Evolutionary conservation across 2,113 vertebrate genomes (phyloP), one percentile per base, ranked within the genome.

Genomic region (Siphamia tubifer): DNA sequence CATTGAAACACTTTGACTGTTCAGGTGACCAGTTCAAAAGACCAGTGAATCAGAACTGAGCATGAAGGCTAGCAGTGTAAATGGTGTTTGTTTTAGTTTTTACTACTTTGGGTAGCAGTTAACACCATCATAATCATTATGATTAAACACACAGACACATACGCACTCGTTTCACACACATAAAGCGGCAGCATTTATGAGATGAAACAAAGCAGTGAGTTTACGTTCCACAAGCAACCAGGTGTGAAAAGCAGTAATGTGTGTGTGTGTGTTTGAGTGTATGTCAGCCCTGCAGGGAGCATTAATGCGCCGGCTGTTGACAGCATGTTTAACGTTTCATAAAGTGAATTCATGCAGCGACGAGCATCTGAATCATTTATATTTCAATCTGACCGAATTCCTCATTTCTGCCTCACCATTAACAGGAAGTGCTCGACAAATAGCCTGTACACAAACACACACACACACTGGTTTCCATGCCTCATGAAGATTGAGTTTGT

Each of bases 301-400:
- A 58, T 60, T 44, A 68, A 51, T 4, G 32, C 23, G 16, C 32
- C 21, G 34, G 31, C 21, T 39, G 31, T 65, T 57, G 40, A 31
- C 62, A 51, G 45, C 45, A 34, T 61, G 32, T 72, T 74, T 60
- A 71, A 77, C 65, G 28, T 81, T 73, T 60, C 58, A 73, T 67
- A 58, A 79, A 66, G 30, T 43, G 62, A 69, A 43, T 36, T 48
- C 51, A 35, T 24, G 55, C 42, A 10, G 35, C 10, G 13, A 48
- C 34, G 19, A 40, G 23, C 38, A 1, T 20, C 32, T 77, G 47
- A 68, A 77, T 72, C 63, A 81, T 77, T 81, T 48, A 81, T 77
- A 47, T 15, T 34, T 28, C 27, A 8, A 47, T 58, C 4, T 45
- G 58, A 56, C 64, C 5, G 17, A 52, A 63, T 7, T 5, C 34